These are phyloP conservation scores for Arvicanthis niloticus DNA, from an alignment of 2,113 vertebrate species.

Conservation along the genomic window DNA sequence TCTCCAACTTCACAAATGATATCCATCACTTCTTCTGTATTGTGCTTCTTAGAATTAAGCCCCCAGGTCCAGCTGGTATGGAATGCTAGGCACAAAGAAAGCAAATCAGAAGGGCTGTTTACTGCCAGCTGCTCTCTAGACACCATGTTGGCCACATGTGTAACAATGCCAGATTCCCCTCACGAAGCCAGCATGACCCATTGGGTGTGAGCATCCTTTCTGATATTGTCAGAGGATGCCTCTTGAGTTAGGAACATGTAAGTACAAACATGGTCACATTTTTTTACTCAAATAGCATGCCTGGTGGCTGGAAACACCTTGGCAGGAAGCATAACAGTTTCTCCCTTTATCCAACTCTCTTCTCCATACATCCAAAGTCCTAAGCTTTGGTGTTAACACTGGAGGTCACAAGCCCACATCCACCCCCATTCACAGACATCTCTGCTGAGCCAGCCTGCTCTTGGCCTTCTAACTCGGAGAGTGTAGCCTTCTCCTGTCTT, in stretches of 20 bases:
- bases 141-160: background rate
- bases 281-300: background rate
- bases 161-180: background rate
- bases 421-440: background rate
- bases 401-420: no score
- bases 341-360: background rate
- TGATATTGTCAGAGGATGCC: background rate
- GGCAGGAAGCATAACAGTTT: background rate
- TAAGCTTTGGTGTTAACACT: background rate
- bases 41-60: background rate
- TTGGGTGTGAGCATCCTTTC: background rate
- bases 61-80: background rate
- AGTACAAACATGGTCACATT: background rate
- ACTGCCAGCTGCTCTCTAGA: background rate
- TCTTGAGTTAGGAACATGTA: background rate
- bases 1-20: background rate
- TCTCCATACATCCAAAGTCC: background rate
- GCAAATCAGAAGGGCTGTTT: background rate
- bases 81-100: background rate
- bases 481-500: background rate
- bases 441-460: background rate
- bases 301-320: background rate
- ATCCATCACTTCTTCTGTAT: background rate
- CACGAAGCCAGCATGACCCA: background rate
- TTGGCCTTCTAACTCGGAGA: background rate